Conservation (phyloP, 2,797 vertebrate genomes). For the Chaenodraco wilsoni region DNA sequence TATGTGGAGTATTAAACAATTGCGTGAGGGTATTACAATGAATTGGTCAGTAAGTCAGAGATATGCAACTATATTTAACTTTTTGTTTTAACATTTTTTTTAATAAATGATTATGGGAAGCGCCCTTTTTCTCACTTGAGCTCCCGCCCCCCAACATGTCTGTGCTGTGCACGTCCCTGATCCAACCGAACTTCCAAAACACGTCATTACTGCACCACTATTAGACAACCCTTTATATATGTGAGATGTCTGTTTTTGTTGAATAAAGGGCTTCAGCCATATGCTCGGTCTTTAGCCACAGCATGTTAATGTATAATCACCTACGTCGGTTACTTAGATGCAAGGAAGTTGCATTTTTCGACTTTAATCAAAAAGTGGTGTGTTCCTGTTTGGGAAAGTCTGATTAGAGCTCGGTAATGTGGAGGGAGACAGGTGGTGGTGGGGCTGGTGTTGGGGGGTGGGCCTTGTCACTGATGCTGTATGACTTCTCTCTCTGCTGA, state of each 20-base stretch:
- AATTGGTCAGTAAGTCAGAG: too few species aligned
- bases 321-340: conserved; percentile 14
- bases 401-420: conserved; percentile 33
- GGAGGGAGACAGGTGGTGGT: conserved; percentile 6
- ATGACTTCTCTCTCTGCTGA: conserved; percentile 39
- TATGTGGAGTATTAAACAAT: too few species aligned
- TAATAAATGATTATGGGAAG: too few species aligned
- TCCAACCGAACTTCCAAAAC: too few species aligned
- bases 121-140: too few species aligned
- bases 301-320: not conserved
- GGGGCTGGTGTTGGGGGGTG: not conserved
- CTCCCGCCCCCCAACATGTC: too few species aligned
- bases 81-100: too few species aligned
- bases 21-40: too few species aligned
- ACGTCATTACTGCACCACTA: too few species aligned
- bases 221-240: not conserved
- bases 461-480: conserved; percentile 25
- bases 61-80: too few species aligned
- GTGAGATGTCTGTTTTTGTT: not conserved
- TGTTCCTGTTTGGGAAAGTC: not conserved
- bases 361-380: not conserved
- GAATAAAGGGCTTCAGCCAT: not conserved
- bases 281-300: not conserved
- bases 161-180: too few species aligned
- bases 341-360: not conserved